Evolutionary conservation across 1,140 invertebrate species (phyloP), one percentile per base, ranked within the genome.

Genomic region (Pristionchus pacificus): DNA sequence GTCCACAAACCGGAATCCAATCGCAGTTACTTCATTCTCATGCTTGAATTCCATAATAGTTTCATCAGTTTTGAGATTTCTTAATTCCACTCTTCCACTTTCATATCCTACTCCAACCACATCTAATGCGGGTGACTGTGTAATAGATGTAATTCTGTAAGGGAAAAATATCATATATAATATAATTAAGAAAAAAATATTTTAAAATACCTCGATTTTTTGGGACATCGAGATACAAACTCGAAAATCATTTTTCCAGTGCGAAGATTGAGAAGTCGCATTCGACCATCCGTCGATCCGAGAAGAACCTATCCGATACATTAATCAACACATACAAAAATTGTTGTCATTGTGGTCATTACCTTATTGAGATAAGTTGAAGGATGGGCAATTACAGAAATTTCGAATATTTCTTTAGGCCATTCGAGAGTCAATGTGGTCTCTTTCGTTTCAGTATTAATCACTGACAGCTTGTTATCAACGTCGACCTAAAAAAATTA

Each of bases 351-450:
- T 24, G 57, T 65, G 57, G 57, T 10, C 1, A 65, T 33, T 25
- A 72, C 60, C 49, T 73, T 73, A 32, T 73, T 73, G 24, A 73
- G 15, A 57, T 73, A 73, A 2, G 71, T 73, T 28, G 59, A 10
- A 0, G 71, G 71, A 64, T 73, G 71, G 33, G 32, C 30, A 15
- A 73, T 62, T 13, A 66, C 27, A 15, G 66, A 63, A 30, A 73
- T 66, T 29, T 73, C 60, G 28, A 73, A 73, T 24, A n/a, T n/a
- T 0, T 68, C 65, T 10, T 49, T 49, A 10, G 59, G 59, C 55
- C 71, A 65, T 49, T 73, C 71, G 13, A 73, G 2, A 1, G 28
- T 32, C 0, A 69, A 55, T 2, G 13, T 33, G 1, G 30, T 30
- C 25, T 58, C 60, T 25, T n/a, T 19, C 0, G 33, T 68, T n/a